Evolutionary conservation across 2,797 vertebrate genomes (phyloP).

Genomic region (Lithobates sylvaticus): DNA sequence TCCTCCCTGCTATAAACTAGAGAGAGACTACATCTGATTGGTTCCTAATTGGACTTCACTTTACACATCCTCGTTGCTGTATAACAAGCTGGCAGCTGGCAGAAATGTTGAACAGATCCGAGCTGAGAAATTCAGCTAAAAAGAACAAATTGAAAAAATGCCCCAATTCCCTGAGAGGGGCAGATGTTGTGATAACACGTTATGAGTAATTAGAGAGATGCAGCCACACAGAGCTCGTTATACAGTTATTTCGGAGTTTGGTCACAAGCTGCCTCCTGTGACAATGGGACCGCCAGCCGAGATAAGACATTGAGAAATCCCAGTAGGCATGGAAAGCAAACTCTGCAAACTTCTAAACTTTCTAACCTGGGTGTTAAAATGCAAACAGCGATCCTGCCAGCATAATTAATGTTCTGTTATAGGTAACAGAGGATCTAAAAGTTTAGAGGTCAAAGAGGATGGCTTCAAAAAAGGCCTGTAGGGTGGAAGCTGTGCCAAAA

Average conservation of each 20-base stretch:
- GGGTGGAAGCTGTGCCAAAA: too few relatives aligned
- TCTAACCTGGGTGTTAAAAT: too few relatives aligned
- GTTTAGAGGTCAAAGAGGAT: too few relatives aligned
- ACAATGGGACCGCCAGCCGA: not conserved
- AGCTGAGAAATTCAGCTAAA: not conserved
- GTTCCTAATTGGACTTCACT: too few relatives aligned
- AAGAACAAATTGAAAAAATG: not conserved
- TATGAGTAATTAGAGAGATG: slow-evolving; percentile 4
- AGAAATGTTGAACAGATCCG: not conserved
- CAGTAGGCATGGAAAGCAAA: not conserved
- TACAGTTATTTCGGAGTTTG: not conserved
- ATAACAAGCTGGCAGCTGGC: too few relatives aligned
- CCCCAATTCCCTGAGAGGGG: not conserved
- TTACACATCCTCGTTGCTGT: too few relatives aligned
- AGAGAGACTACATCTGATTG: too few relatives aligned
- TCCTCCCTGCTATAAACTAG: too few relatives aligned
- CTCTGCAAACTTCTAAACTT: not conserved
- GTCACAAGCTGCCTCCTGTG: not conserved
- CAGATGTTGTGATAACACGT: not conserved
- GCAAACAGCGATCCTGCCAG: too few relatives aligned
- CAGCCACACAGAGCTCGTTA: slow-evolving; percentile 9
- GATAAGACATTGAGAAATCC: not conserved
- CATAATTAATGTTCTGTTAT: too few relatives aligned
- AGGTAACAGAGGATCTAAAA: too few relatives aligned
- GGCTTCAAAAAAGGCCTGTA: too few relatives aligned